Conservation (phyloP, 2,113 vertebrate genomes). For the Phalacrocorax pelagicus region DNA sequence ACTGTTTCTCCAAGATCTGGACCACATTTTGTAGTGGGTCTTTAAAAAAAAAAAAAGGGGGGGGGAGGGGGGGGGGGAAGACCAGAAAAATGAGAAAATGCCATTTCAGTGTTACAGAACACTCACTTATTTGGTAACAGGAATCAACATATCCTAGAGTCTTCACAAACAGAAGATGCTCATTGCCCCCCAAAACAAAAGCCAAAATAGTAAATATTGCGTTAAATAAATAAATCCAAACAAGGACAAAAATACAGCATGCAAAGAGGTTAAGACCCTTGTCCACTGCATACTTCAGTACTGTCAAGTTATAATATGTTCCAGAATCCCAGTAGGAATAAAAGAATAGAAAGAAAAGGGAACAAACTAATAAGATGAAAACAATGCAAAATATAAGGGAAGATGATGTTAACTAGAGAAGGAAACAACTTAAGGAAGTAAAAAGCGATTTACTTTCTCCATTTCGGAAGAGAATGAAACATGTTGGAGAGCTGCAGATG, state of each 20-base stretch:
- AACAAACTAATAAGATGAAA: not conserved
- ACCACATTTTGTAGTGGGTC: constrained; percentile 96
- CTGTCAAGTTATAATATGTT: not conserved
- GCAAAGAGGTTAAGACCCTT: not conserved
- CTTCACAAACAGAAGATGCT: not conserved
- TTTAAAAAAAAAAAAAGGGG: not conserved
- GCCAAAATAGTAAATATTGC: not conserved
- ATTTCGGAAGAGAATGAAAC: not conserved
- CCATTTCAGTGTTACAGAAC: not conserved
- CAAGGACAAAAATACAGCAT: not conserved
- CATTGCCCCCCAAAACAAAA: not conserved
- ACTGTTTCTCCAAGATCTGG: constrained; percentile 94
- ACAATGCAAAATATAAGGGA: not conserved
- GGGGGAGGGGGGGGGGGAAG: no score
- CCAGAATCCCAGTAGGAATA: not conserved
- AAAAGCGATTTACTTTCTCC: not conserved
- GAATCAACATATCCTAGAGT: not conserved
- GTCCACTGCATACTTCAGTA: not conserved
- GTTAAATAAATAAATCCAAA: not conserved
- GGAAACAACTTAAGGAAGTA: not conserved
- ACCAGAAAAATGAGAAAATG: not conserved
- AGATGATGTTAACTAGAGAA: not conserved
- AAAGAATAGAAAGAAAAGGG: not conserved
- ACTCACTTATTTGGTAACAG: not conserved
- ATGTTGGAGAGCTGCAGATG: not conserved